phyloP scores from a whole-genome alignment of 1,140 invertebrate species.

The Penaeus chinensis region DNA sequence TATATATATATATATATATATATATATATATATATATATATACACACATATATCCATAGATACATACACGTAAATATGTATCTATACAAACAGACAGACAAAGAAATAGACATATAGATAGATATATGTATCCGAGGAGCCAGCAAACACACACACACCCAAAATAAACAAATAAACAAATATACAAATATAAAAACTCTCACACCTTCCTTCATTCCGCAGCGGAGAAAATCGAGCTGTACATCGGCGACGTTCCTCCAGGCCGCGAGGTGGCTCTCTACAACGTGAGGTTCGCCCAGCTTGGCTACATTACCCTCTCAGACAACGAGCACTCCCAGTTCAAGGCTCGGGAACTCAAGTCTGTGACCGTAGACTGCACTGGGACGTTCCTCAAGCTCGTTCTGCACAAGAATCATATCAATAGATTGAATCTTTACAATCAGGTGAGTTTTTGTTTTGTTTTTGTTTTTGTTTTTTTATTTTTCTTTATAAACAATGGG shows the following conservation, averaged over 20 bases:
- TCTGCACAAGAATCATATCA: constrained; percentile 83
- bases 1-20: not conserved
- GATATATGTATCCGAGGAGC: no score
- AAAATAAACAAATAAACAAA: no score
- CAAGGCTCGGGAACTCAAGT: constrained; percentile 88
- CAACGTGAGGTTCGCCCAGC: constrained; percentile 75
- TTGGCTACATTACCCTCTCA: constrained; percentile 84
- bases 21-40: constrained; percentile 2
- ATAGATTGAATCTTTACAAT: constrained; percentile 80
- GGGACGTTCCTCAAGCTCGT: constrained; percentile 86
- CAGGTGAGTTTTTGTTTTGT: constrained; percentile 76
- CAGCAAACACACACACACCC: no score
- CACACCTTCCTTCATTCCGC: constrained; percentile 15
- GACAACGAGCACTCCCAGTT: constrained; percentile 84
- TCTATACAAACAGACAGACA: not conserved
- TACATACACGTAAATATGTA: constrained; percentile 14
- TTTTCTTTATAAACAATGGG: no score
- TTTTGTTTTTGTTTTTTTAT: no score
- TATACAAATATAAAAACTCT: no score
- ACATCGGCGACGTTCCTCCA: constrained; percentile 68
- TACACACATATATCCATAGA: constrained; percentile 16
- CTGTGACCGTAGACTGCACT: constrained; percentile 82
- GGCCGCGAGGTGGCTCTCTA: constrained; percentile 68
- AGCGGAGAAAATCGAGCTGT: constrained; percentile 66
- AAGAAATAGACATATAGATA: no score